Base-by-base conservation (phyloP, 2,797 vertebrate species). In the Florisuga fusca region DNA sequence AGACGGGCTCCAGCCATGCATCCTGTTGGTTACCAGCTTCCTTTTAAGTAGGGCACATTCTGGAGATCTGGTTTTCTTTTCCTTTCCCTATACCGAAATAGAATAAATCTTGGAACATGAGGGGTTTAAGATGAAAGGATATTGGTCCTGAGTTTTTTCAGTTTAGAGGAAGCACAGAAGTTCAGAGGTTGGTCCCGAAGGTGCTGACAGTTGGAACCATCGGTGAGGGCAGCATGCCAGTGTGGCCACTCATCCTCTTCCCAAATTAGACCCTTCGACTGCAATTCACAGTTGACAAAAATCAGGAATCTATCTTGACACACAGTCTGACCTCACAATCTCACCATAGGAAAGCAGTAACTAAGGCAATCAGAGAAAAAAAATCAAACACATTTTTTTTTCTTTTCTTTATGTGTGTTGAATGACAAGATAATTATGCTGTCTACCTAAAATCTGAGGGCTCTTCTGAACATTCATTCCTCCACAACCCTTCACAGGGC, bases 321-420 rank as follows among this genome's bases (percentile, higher is more conserved):
- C 74, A 72, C 45, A 66, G 22, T 78, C 77, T 95, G 89, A 94
- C 89, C 89, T 93, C 89, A 91, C 80, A 85, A 33, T 64, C 38
- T 94, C 58, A 53, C 43, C 1, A 0, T 25, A 79, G 36, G 50
- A 92, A 87, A 95, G 73, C 57, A 94, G 84, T 64, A 95, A 85
- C 57, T 89, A 81, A 94, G 50, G 75, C 72, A 80, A 87, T 50
- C 34, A n/a, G 58, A 92, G 46, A 91, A 94, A 94, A 94, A 25
- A 62, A 77, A 93, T n/a, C n/a, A n/a, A n/a, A n/a, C n/a, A n/a
- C n/a, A 93, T 76, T 55, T 26, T 59, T 84, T 34, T 63, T 77
- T 63, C 14, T 53, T 89, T 50, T 46, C 45, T 73, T 26, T 54
- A 29, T 54, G 51, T 51, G 9, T 58, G 20, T 63, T 89, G 86